Conservation (phyloP, 1,140 invertebrate species). For the Drosophila mojavensis region DNA sequence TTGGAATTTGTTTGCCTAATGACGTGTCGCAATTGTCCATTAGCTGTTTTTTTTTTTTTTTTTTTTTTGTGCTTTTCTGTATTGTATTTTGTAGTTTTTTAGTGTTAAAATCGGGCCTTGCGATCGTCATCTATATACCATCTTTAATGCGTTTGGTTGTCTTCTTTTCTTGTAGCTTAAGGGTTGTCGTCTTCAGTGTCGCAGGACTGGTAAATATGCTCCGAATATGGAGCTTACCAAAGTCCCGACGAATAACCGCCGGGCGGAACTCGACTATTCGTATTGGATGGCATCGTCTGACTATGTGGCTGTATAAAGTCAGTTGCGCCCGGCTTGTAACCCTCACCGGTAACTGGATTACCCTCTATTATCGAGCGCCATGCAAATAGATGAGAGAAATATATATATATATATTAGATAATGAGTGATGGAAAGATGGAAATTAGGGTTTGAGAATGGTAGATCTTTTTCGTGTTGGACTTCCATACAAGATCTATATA, state of each 20-base stretch:
- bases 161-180: background rate
- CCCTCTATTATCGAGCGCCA: slow-evolving; percentile 75
- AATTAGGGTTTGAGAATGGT: too few relatives aligned
- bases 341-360: slow-evolving; percentile 85
- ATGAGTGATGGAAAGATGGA: background rate
- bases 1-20: too few relatives aligned
- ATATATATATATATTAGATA: too few relatives aligned
- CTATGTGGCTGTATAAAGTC: slow-evolving; percentile 49
- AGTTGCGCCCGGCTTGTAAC: slow-evolving; percentile 74
- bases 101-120: too few relatives aligned
- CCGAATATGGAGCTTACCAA: slow-evolving; percentile 77
- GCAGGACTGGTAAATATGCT: background rate
- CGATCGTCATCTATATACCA: too few relatives aligned
- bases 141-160: background rate
- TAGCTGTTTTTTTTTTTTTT: too few relatives aligned
- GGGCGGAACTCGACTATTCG: slow-evolving; percentile 76
- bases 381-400: background rate
- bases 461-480: too few relatives aligned
- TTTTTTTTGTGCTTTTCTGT: too few relatives aligned
- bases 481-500: too few relatives aligned
- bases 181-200: background rate
- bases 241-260: slow-evolving; percentile 85
- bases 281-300: slow-evolving; percentile 69
- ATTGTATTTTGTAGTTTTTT: too few relatives aligned
- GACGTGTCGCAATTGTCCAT: too few relatives aligned